Base-by-base conservation (phyloP, 2,888 invertebrate genomes). In the Diplolepis rosae region DNA sequence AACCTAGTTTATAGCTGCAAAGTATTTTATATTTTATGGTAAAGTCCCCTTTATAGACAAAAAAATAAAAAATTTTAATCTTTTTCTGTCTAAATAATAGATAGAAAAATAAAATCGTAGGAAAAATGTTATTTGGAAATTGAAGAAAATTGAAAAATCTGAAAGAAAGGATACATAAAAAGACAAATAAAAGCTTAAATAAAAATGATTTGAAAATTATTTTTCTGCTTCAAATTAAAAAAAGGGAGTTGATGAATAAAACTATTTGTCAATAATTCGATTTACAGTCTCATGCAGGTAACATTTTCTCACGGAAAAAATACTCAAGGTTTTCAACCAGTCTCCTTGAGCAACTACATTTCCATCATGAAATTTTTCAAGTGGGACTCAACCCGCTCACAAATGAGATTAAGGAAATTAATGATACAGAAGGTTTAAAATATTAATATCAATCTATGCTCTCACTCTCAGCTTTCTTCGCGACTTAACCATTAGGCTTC, bases 241-340 rank as follows among this genome's bases (percentile, higher is more conserved):
- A 4, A n/a, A 4, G n/a, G 5, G 42, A 42, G 15, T 42, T n/a
- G 6, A 42, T 4, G 5, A 42, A 15, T 42, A 15, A 42, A 5
- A 42, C 5, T 15, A 42, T 42, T 42, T 42, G 42, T 15, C 42
- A 42, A 18, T 7, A 45, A 18, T 9, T 18, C 18, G 15, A 24
- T 61, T 61, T 24, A 61, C 18, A 54, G 32, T 61, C 22, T 61
- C 22, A 35, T 24, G 61, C n/a, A 22, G 18, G 18, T 45, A 61
- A 35, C 61, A 39, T 39, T 39, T 22, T 24, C 35, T 24, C 18
- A 6, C 13, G n/a, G 5, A n/a, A 56, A 56, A 56, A 56, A 61
- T 35, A 22, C n/a, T 39, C 61, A 61, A 61, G 61, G 61, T 61
- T 61, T 61, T 61, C 61, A 39, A 61, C 39, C 61, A 61, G 24